Evolutionary conservation across 2,888 invertebrate species (phyloP), one percentile per base, ranked within the genome.

Genomic region (Phyllotreta cruciferae): DNA sequence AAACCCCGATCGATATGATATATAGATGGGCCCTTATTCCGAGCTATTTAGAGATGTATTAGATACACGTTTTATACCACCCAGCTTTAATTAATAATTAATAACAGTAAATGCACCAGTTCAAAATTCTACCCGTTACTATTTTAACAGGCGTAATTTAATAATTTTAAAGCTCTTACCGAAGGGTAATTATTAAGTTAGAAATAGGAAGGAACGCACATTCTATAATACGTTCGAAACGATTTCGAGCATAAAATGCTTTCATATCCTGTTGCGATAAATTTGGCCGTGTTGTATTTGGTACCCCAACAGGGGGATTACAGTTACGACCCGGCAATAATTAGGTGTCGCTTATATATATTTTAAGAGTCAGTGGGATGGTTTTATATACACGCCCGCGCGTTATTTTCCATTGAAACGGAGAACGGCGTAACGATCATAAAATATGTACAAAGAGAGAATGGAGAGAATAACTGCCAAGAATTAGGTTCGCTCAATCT

Each of bases 291-390:
- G 66, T 67, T 67, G 73, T 74, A 74, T 74, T 75, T 69, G 72
- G 72, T 71, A 70, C 73, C 66, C 73, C 67, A 64, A 71, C 72
- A 68, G 64, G 71, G 73, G 73, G 73, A 74, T 74, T 74, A 73
- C 71, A 70, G 70, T 73, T 73, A 74, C 71, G 72, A 69, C 69
- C 70, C 70, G 67, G 72, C 72, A 73, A 75, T 75, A 74, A 75
- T 75, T 73, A 75, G 74, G 72, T 74, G 73, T 73, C 67, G 71
- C 67, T 70, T 70, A 74, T 75, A 68, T 71, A 75, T 75, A 75
- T 74, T 75, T 74, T 67, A 74, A 63, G 64, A 70, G 70, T 64
- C 66, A 47, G 50, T 4, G 50, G 53, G 50, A 69, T 67, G 67
- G 66, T 69, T 70, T 69, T 67, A 67, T 60, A 67, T 58, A 60